These are phyloP conservation scores for Pachypanchax playfairii DNA, from an alignment of 2,113 vertebrate genomes.

Conservation along the genomic window DNA sequence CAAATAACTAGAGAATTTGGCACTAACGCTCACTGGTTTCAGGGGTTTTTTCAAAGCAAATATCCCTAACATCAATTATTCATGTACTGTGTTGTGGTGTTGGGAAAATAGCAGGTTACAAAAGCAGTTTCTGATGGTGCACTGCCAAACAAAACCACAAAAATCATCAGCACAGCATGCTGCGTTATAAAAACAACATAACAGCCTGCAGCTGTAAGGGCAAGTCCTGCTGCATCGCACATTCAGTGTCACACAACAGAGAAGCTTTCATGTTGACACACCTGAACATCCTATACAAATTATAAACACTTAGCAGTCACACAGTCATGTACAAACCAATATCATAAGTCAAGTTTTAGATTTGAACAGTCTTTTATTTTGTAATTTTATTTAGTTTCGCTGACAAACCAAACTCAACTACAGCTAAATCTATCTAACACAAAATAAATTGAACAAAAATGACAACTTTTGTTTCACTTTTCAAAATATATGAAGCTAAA, in stretches of 20 bases:
- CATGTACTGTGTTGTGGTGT: slow-evolving; percentile 18
- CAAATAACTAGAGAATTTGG: slow-evolving; percentile 32
- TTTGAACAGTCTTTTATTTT: slow-evolving; percentile 6
- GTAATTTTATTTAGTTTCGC: no score
- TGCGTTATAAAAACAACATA: slow-evolving; percentile 17
- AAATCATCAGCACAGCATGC: slow-evolving; percentile 35
- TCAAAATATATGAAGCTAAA: not conserved
- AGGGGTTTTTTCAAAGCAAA: slow-evolving; percentile 38
- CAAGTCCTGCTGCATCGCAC: slow-evolving; percentile 1
- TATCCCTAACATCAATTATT: slow-evolving; percentile 56
- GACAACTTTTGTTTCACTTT: not conserved
- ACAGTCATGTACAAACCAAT: not conserved
- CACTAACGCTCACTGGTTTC: not conserved
- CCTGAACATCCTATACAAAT: slow-evolving; percentile 1
- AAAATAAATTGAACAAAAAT: not conserved
- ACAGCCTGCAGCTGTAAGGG: slow-evolving; percentile 15
- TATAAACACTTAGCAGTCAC: not conserved
- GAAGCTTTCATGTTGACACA: slow-evolving; percentile 7
- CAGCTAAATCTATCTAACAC: not conserved
- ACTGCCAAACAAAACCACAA: slow-evolving; percentile 31
- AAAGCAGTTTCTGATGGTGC: slow-evolving; percentile 37
- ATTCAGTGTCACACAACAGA: slow-evolving; percentile 19
- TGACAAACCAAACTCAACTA: not conserved
- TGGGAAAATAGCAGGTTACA: slow-evolving; percentile 31
- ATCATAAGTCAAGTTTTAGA: slow-evolving; percentile 7